phyloP scores from a whole-genome alignment of 2,113 vertebrate genomes.

The Burhinus oedicnemus region DNA sequence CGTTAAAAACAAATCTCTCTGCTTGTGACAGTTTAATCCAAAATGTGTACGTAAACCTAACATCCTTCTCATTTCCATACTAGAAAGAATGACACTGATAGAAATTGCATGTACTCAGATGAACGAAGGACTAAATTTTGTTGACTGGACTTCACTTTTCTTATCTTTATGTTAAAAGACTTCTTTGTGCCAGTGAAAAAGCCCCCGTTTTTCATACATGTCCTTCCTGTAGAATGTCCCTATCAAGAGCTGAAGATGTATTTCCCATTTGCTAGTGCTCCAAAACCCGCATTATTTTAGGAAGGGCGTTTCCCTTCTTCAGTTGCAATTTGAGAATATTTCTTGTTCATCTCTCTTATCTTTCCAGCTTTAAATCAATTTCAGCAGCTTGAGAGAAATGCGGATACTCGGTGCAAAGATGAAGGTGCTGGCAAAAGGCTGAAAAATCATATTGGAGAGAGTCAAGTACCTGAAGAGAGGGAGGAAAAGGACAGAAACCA shows the following conservation, averaged over 20 bases:
- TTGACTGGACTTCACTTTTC: background rate
- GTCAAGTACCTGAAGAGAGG: background rate
- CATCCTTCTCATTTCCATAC: background rate
- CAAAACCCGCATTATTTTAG: background rate
- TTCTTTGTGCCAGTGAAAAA: background rate
- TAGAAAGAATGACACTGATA: background rate
- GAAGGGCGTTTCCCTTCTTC: background rate
- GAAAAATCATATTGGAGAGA: background rate
- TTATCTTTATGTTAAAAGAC: background rate
- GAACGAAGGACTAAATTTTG: background rate
- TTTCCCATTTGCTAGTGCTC: background rate
- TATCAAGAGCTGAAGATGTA: background rate
- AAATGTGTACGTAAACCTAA: background rate
- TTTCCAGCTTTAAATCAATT: constrained; percentile 16
- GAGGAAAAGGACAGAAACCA: background rate
- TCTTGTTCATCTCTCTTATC: background rate
- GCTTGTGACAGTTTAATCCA: background rate
- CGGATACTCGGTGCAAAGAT: background rate
- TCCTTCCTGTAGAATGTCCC: background rate
- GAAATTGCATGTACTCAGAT: background rate
- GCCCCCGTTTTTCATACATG: background rate
- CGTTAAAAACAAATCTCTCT: background rate
- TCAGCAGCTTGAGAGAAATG: background rate
- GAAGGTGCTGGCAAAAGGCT: background rate
- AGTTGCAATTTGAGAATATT: background rate